These are phyloP conservation scores for Charadrius vociferus DNA, from an alignment of 2,113 vertebrate species.

Conservation along the genomic window DNA sequence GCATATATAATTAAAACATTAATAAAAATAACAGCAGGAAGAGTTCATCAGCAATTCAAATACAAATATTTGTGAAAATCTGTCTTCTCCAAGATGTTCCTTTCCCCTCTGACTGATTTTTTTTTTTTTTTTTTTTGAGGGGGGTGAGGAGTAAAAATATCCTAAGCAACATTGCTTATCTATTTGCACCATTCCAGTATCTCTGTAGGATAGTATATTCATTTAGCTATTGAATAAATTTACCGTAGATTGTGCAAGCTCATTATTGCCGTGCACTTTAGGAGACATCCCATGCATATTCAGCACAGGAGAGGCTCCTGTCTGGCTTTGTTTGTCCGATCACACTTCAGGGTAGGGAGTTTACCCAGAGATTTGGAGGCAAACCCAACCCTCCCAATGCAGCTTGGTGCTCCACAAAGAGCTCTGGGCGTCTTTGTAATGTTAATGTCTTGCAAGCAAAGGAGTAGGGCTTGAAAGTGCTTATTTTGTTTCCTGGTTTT, in stretches of 20 bases:
- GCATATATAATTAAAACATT: constrained; percentile 68
- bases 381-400: background rate
- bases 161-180: background rate
- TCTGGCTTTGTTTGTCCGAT: background rate
- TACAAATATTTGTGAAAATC: constrained; percentile 68
- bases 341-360: background rate
- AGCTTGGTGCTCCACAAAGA: background rate
- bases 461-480: background rate
- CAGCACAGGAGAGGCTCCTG: background rate
- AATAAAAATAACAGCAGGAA: constrained; percentile 71
- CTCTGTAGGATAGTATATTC: constrained; percentile 36
- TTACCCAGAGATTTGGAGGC: background rate
- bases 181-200: background rate
- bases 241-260: background rate
- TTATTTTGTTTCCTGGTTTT: background rate
- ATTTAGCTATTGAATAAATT: constrained; percentile 45
- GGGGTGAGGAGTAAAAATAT: background rate
- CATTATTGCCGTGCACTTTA: background rate
- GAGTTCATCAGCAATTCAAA: constrained; percentile 70
- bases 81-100: constrained; percentile 56
- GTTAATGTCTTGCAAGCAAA: background rate
- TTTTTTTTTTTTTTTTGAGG: background rate
- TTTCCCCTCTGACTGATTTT: constrained; percentile 11
- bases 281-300: background rate
- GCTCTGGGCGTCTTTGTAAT: rapidly evolving